phyloP scores from a whole-genome alignment of 1,140 invertebrate species.

The Pteromalus puparum region DNA sequence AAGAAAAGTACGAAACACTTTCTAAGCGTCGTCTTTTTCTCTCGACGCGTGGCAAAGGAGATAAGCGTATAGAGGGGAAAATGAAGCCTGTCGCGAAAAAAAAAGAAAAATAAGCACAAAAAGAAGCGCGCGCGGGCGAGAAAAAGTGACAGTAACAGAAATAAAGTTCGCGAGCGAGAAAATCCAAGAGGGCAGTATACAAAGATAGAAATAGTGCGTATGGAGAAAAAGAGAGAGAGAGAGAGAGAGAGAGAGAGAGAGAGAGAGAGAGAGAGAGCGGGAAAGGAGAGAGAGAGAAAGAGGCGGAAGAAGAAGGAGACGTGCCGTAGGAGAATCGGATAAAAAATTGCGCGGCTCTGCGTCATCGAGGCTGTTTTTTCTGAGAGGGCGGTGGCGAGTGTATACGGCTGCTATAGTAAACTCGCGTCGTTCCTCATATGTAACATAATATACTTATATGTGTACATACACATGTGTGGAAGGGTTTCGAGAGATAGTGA shows the following conservation, averaged over 20 bases:
- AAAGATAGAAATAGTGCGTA: not conserved
- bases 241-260: no score
- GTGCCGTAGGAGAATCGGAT: not conserved
- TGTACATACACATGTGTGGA: not conserved
- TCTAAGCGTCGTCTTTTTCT: no score
- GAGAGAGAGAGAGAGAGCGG: not conserved
- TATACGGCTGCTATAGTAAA: no score
- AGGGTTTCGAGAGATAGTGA: not conserved
- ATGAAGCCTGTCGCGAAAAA: not conserved
- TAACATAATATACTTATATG: not conserved
- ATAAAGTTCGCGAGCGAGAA: conserved; percentile 9
- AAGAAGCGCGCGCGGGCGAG: not conserved
- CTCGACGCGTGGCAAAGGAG: no score
- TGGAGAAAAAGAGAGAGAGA: not conserved
- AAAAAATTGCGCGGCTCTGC: conserved; percentile 11
- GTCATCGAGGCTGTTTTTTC: conserved; percentile 17
- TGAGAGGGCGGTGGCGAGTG: not conserved
- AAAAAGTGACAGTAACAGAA: conserved; percentile 11
- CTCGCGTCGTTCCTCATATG: not conserved
- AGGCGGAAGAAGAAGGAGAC: not conserved
- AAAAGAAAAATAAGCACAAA: conserved; percentile 17
- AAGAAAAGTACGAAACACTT: no score
- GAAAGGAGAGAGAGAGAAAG: not conserved
- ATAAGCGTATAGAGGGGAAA: no score
- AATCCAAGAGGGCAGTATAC: not conserved